These are phyloP conservation scores for Natator depressus DNA, from an alignment of 2,113 vertebrate genomes.

Conservation along the genomic window DNA sequence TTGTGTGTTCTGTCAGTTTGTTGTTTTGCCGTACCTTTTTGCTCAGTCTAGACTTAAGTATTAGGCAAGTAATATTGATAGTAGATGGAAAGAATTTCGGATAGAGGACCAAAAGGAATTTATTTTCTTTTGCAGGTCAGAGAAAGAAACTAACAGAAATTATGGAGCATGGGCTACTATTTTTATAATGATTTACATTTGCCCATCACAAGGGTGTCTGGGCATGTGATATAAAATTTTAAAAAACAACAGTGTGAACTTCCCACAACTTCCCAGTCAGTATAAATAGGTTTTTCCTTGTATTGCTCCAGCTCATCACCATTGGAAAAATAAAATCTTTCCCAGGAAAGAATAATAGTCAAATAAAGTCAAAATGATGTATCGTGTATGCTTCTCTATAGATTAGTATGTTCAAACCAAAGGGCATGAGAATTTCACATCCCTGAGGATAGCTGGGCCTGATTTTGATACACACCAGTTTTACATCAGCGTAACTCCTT, in stretches of 20 bases:
- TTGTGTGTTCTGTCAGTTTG: too few relatives aligned
- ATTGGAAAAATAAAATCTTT: background rate
- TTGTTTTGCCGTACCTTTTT: too few relatives aligned
- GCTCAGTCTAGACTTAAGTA: background rate
- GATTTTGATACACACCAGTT: background rate
- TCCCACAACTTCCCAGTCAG: background rate
- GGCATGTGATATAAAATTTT: background rate
- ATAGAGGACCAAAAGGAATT: constrained; percentile 55
- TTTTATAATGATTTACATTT: constrained; percentile 16
- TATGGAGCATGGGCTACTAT: constrained; percentile 6
- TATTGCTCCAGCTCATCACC: background rate
- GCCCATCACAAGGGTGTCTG: background rate
- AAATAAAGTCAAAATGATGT: background rate
- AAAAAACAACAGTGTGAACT: background rate
- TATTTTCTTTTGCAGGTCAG: constrained; percentile 36
- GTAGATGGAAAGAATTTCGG: constrained; percentile 11
- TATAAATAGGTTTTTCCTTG: background rate
- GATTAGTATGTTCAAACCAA: background rate
- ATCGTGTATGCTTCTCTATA: background rate
- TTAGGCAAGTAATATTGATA: background rate
- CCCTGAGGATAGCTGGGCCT: background rate
- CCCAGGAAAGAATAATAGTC: background rate
- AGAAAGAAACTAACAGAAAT: constrained; percentile 47
- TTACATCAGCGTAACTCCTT: background rate
- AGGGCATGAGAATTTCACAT: background rate